Evolutionary conservation across 2,888 invertebrate species (phyloP), one percentile per base, ranked within the genome.

Genomic region (Xestia c-nigrum): DNA sequence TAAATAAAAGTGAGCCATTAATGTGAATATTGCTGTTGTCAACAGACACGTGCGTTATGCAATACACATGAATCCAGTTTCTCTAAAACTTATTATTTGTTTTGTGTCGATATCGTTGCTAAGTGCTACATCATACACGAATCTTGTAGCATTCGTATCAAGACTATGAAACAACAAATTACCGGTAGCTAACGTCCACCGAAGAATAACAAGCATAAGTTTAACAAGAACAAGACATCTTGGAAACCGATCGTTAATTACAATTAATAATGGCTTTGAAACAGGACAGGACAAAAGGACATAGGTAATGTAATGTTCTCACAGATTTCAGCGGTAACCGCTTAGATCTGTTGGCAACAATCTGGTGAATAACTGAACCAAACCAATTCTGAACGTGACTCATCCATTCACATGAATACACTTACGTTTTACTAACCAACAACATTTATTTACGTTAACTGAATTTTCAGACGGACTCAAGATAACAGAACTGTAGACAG

Each of bases 321-420:
- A 76, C 24, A 64, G 72, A 75, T 74, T 59, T 64, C 57, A 70
- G 71, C 72, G 31, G 76, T 86, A 74, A 57, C 78, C n/a, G 64
- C 43, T 64, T 43, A 64, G 64, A 43, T 64, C 64, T 43, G 64
- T 81, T 74, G 87, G 87, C 89, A 92, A 91, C 91, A 92, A 92
- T 93, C 91, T 90, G 91, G 88, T 88, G 90, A 90, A 91, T 93
- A 93, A 93, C 92, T 93, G 91, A 93, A 94, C 93, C 90, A 92
- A 92, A 94, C 93, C 93, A 93, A 94, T 94, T 94, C 92, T 91
- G 92, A 89, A 88, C 89, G 91, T 95, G 96, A 95, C 91, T 96
- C 95, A 95, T 94, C 94, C 95, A 95, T 96, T 96, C 96, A 95
- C 91, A 93, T 93, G 93, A 93, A 91, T 89, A 90, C 91, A 89